Base-by-base conservation (phyloP, 2,113 vertebrate genomes). In the Hemichromis elongatus region DNA sequence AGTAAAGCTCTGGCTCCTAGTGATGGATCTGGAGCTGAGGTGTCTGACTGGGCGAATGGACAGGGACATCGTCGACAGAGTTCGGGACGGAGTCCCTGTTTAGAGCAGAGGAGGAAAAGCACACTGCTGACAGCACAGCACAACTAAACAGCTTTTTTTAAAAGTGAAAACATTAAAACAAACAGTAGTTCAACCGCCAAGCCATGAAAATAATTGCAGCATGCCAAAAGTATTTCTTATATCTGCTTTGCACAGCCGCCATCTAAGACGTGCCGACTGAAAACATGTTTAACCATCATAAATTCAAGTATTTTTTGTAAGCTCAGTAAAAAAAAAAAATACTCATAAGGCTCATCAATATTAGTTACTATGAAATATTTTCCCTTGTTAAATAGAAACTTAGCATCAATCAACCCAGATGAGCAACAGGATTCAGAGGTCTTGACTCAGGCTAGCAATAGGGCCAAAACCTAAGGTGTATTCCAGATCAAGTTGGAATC, bases 1-100 rank as follows among this genome's bases (percentile, higher is more conserved):
- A 5, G 97, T 97, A 14, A 99, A 99, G 82, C 98, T 99, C 94
- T 99, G 98, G 94, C 98, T 99, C 94, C 98, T 99, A 98, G 89
- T 98, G 96, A 99, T 97, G 95, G 96, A 96, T 93, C 95, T 95
- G 90, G 96, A 93, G 55, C 96, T 93, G 91, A 96, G 93, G 79
- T 96, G 97, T 90, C 97, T 97, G 91, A 96, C 94, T 2, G 98
- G 98, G 80, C 97, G 97, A 93, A 96, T 96, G 3, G 98, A 98
- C 90, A 99, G 97, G 8, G 98, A 99, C 98, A 99, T 99, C 86
- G 97, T 98, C 89, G 98, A 99, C 89, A 96, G 96, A 82, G 97
- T 96, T 95, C 96, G 96, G 93, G 97, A 96, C 79, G 97, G 97
- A 93, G 96, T 96, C 97, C 98, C 98, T 99, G 93, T 4, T 45